Evolutionary conservation across 2,888 invertebrate species (phyloP).

Genomic region (Diloba caeruleocephala): DNA sequence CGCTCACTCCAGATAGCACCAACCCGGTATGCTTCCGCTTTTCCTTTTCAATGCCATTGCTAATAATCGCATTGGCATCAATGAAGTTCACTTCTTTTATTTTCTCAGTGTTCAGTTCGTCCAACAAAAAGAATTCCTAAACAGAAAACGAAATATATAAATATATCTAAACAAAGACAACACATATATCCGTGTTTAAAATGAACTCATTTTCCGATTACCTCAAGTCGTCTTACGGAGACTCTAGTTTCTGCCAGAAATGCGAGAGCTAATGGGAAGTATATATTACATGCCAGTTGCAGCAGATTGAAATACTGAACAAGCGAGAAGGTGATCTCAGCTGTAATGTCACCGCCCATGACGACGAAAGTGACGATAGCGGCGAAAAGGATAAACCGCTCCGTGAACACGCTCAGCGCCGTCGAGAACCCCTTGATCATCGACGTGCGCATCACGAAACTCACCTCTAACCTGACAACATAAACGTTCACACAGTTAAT

Average conservation of each 20-base stretch:
- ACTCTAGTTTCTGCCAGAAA: conserved; percentile 90
- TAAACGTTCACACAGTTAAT: not conserved
- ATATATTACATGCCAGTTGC: conserved; percentile 91
- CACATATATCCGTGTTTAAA: conserved; percentile 9
- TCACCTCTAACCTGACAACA: conserved; percentile 91
- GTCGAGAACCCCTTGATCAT: conserved; percentile 91
- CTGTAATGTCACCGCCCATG: conserved; percentile 89
- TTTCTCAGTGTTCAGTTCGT: conserved; percentile 73
- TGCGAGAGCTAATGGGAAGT: conserved; percentile 90
- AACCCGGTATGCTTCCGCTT: conserved; percentile 67
- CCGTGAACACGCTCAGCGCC: conserved; percentile 93
- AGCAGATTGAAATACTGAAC: conserved; percentile 94
- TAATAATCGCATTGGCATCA: conserved; percentile 58
- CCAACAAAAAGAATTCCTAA: conserved; percentile 81
- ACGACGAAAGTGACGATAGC: conserved; percentile 93
- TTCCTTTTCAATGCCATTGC: conserved; percentile 68
- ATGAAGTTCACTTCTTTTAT: conserved; percentile 59
- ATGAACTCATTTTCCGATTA: conserved; percentile 55
- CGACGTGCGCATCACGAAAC: conserved; percentile 90
- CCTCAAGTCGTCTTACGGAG: conserved; percentile 90
- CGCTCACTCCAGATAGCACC: conserved; percentile 78
- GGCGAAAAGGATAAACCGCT: conserved; percentile 94
- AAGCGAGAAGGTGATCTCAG: conserved; percentile 92
- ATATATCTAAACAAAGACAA: conserved; percentile 7
- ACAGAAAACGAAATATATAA: conserved; percentile 34